Percentiles rank a stretch among this genome's conserved stretches.
Conservation (phyloP, 1,140 invertebrate species). For the Trachymyrmex septentrionalis region DNA sequence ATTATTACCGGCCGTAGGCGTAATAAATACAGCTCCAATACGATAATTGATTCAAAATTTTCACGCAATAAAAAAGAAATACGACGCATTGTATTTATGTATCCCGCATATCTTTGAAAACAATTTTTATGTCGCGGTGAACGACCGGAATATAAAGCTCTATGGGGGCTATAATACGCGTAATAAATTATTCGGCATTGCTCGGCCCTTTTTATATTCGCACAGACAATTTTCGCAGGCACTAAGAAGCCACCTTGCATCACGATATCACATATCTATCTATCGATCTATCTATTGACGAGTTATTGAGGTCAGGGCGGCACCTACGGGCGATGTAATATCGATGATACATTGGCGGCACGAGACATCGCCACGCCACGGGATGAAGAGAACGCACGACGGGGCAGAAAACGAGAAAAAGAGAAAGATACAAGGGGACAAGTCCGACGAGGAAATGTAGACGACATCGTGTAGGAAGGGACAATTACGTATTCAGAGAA, state of each 20-base stretch:
- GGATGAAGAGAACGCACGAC: not conserved
- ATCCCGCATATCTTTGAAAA: not conserved
- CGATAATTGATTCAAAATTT: not conserved
- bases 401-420: too few species aligned
- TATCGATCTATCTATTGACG: conserved; percentile 41
- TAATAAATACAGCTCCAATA: not conserved
- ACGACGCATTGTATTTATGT: too few species aligned
- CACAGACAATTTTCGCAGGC: not conserved
- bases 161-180: not conserved
- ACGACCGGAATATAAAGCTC: not conserved
- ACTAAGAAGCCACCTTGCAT: conserved; percentile 28
- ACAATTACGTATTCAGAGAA: conserved; percentile 78
- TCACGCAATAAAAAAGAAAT: not conserved
- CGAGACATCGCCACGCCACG: not conserved
- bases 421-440: not conserved
- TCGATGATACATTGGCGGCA: conserved; percentile 53
- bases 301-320: conserved; percentile 35
- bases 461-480: conserved; percentile 59
- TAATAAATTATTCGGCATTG: conserved; percentile 21
- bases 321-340: conserved; percentile 56
- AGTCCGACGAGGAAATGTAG: conserved; percentile 57
- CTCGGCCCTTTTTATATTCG: conserved; percentile 26
- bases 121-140: not conserved
- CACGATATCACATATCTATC: conserved; percentile 21
- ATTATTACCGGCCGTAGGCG: not conserved